Percentiles rank a stretch among this genome's conserved stretches.
These are phyloP conservation scores for Samia ricini DNA, from an alignment of 1,140 invertebrate species.

Conservation along the genomic window DNA sequence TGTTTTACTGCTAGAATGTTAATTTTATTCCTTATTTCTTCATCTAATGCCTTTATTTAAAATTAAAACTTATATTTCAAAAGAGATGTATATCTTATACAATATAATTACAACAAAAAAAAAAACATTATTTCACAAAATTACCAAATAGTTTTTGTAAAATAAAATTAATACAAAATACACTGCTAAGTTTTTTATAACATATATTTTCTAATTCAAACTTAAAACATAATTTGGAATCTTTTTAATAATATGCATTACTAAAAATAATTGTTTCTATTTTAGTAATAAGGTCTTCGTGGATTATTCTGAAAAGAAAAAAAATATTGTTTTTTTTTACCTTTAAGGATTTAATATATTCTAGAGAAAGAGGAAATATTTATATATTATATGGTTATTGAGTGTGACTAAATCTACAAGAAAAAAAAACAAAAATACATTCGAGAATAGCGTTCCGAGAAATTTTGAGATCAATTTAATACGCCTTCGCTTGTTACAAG, in stretches of 20 bases:
- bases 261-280: slow-evolving; percentile 2
- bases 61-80: no score
- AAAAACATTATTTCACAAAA: no score
- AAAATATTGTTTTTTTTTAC: slow-evolving; percentile 4
- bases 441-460: background rate
- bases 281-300: slow-evolving; percentile 87
- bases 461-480: background rate
- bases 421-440: background rate
- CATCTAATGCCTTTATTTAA: no score
- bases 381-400: no score
- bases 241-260: background rate
- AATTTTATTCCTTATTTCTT: no score
- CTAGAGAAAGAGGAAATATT: no score
- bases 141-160: background rate
- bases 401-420: no score
- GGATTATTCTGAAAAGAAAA: slow-evolving; percentile 86
- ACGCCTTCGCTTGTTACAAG: background rate
- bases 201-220: background rate
- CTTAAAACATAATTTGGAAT: background rate
- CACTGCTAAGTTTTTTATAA: background rate
- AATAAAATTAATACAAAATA: background rate
- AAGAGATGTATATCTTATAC: no score
- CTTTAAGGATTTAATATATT: background rate
- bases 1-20: no score
- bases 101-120: no score